These are phyloP conservation scores for Coecobrya sp. DNA, from an alignment of 2,888 invertebrate species.

Conservation along the genomic window DNA sequence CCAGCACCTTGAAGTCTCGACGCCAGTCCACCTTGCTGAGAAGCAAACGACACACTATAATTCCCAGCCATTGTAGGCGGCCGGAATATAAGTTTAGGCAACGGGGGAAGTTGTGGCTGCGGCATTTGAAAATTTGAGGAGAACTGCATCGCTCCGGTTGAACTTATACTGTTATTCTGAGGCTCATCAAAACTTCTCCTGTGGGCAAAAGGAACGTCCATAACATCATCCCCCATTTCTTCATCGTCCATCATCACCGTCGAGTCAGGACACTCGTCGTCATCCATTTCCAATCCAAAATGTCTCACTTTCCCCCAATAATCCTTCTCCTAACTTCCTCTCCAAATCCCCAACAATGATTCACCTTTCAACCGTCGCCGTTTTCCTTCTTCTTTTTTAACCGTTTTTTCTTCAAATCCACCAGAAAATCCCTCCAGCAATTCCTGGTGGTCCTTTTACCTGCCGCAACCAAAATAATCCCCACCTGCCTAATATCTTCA, in stretches of 20 bases:
- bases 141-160: conserved; percentile 48
- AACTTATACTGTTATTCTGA: conserved; percentile 61
- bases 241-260: conserved; percentile 74
- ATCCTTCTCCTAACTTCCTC: background rate
- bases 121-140: background rate
- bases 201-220: background rate
- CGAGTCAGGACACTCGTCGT: conserved; percentile 77
- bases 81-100: conserved; percentile 69
- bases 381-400: too few species aligned
- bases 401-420: too few species aligned
- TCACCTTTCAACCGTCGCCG: too few species aligned
- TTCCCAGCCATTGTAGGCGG: conserved; percentile 55
- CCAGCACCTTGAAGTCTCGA: background rate
- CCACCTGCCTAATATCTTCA: too few species aligned
- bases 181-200: conserved; percentile 69
- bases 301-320: too few species aligned
- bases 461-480: too few species aligned
- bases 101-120: conserved; percentile 44
- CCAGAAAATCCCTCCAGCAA: too few species aligned
- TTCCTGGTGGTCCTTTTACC: too few species aligned
- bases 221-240: conserved; percentile 36
- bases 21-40: conserved; percentile 33
- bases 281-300: conserved; percentile 46
- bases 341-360: too few species aligned
- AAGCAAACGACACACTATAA: conserved; percentile 58